A percentile compares a stretch with the other conserved stretches of the same genome.
These are phyloP conservation scores for Dascyllus trimaculatus DNA, from an alignment of 2,113 vertebrate genomes.

Conservation along the genomic window DNA sequence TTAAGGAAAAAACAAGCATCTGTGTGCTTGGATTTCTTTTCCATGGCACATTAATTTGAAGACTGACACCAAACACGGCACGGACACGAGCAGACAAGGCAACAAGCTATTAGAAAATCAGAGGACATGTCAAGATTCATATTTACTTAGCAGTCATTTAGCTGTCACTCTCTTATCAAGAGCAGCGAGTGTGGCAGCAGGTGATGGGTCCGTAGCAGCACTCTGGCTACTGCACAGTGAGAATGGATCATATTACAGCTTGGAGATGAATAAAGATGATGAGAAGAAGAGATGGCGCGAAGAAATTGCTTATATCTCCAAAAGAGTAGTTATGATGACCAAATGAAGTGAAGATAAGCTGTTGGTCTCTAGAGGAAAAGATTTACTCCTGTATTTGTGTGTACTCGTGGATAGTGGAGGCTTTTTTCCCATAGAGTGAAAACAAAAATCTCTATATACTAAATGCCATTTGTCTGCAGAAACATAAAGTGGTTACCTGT, in stretches of 20 bases:
- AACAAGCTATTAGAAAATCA: neutral
- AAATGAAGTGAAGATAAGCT: neutral
- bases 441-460: too few relatives aligned
- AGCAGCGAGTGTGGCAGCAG: constrained; percentile 11
- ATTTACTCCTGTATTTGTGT: neutral
- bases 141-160: constrained; percentile 23
- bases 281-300: neutral
- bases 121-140: constrained; percentile 14
- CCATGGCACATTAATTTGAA: neutral
- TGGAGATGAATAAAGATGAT: constrained; percentile 11
- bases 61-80: neutral
- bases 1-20: neutral
- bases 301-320: neutral
- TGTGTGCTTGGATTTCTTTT: neutral
- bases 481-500: too few relatives aligned
- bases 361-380: neutral
- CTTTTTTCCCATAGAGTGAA: too few relatives aligned
- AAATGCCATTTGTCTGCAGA: too few relatives aligned
- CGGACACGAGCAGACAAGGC: neutral
- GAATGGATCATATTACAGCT: neutral
- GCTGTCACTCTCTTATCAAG: constrained; percentile 19
- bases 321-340: neutral
- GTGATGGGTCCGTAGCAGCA: constrained; percentile 23
- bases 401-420: neutral
- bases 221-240: constrained; percentile 4